phyloP scores from a whole-genome alignment of 1,140 invertebrate genomes.

The Eciton burchellii region DNA sequence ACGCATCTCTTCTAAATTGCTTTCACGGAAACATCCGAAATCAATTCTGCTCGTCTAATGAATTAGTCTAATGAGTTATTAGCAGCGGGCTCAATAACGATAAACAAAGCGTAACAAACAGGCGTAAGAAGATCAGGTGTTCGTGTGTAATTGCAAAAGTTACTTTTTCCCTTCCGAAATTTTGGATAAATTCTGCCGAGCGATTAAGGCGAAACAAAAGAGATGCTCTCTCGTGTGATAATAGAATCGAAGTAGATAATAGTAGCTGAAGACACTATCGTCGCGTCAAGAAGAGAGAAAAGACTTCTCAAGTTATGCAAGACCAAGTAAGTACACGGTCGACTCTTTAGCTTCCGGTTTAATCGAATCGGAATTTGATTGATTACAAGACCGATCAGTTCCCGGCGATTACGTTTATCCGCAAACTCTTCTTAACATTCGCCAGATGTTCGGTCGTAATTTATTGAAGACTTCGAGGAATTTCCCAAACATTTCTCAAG shows the following conservation, averaged over 20 bases:
- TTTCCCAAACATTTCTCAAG: constrained; percentile 24
- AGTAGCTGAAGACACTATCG: constrained; percentile 20
- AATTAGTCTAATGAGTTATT: neutral
- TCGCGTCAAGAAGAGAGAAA: neutral
- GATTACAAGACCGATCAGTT: constrained; percentile 53
- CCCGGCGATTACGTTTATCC: constrained; percentile 43
- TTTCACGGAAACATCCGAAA: neutral
- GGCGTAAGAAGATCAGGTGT: neutral
- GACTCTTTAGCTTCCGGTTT: constrained; percentile 30
- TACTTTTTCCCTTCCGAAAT: neutral
- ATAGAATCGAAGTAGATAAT: constrained; percentile 47
- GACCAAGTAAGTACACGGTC: constrained; percentile 11
- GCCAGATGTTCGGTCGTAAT: constrained; percentile 54
- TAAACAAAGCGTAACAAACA: neutral
- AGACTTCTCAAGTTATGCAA: constrained; percentile 28
- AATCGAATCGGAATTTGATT: constrained; percentile 60
- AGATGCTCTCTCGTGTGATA: constrained; percentile 36
- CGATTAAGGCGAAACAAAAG: constrained; percentile 21
- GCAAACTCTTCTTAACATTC: constrained; percentile 27
- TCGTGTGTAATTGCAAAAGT: constrained; percentile 16
- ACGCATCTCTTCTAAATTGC: neutral
- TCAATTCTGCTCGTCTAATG: neutral
- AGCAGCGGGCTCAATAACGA: neutral
- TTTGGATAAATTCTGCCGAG: constrained; percentile 25
- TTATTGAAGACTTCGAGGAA: constrained; percentile 37